These are phyloP conservation scores for Apis cerana DNA, from an alignment of 1,140 invertebrate genomes.

Conservation along the genomic window DNA sequence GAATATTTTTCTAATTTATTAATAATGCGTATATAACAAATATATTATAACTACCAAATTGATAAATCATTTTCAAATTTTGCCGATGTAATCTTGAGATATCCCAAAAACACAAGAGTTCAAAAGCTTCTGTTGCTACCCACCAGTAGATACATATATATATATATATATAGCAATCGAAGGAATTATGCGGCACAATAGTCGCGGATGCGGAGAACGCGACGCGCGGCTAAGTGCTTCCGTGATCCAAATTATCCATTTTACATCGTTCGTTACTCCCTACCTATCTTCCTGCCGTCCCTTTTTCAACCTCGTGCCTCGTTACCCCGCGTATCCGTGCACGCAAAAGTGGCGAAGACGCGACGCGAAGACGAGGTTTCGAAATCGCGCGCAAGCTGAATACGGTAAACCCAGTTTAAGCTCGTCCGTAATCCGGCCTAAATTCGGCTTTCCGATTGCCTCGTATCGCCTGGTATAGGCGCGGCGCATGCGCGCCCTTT, in stretches of 20 bases:
- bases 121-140: too few relatives aligned
- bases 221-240: neutral
- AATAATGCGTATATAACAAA: neutral
- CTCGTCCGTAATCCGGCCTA: conserved; percentile 19
- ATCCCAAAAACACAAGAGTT: too few relatives aligned
- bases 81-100: too few relatives aligned
- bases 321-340: too few relatives aligned
- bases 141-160: too few relatives aligned
- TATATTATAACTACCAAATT: conserved; percentile 59
- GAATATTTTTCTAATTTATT: too few relatives aligned
- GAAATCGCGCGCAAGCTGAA: neutral
- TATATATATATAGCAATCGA: conserved; percentile 19
- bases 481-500: neutral
- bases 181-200: conserved; percentile 44
- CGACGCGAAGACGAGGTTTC: neutral
- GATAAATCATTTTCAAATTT: too few relatives aligned
- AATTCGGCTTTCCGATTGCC: conserved; percentile 4
- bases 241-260: neutral
- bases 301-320: too few relatives aligned
- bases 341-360: neutral
- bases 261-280: too few relatives aligned
- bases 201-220: conserved; percentile 25
- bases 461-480: neutral
- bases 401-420: conserved; percentile 19
- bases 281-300: too few relatives aligned